These are phyloP conservation scores for Saimiri boliviensis DNA, from an alignment of 2,113 vertebrate genomes.

Conservation along the genomic window DNA sequence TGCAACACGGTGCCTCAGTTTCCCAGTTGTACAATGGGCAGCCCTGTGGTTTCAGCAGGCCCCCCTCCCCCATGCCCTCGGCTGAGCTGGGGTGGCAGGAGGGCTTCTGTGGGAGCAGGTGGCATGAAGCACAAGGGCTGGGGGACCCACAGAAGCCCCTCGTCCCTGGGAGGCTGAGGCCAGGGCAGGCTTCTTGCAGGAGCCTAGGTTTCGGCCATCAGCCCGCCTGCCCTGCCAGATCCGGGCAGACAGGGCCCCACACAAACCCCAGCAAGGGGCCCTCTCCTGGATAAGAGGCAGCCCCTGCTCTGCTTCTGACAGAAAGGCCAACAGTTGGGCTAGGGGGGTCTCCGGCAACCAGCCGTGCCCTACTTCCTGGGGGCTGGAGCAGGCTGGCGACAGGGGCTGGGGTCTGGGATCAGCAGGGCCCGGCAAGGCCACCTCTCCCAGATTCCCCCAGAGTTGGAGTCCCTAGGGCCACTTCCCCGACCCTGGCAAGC, in stretches of 20 bases:
- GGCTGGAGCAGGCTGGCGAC: not conserved
- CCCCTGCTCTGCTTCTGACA: not conserved
- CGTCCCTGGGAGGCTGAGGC: accelerated
- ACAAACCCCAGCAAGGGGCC: not conserved
- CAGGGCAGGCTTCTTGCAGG: not conserved
- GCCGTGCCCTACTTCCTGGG: no score
- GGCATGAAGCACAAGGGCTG: not conserved
- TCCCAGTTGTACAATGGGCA: not conserved
- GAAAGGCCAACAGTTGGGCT: not conserved
- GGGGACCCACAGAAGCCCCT: not conserved
- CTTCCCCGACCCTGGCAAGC: not conserved
- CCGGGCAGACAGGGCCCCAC: not conserved
- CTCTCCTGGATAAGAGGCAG: not conserved
- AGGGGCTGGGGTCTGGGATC: accelerated
- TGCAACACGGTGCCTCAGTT: accelerated
- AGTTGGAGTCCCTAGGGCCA: not conserved
- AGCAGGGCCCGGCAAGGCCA: not conserved
- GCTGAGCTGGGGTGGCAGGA: not conserved
- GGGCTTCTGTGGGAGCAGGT: not conserved
- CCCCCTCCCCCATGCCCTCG: accelerated
- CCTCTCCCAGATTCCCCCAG: not conserved
- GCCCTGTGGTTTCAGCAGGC: accelerated
- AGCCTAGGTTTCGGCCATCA: not conserved
- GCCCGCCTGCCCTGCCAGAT: accelerated
- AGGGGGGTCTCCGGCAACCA: accelerated